Percentiles rank a stretch among this genome's conserved stretches.
phyloP scores from a whole-genome alignment of 2,797 vertebrate genomes.

The Hypotaenidia philippensis region DNA sequence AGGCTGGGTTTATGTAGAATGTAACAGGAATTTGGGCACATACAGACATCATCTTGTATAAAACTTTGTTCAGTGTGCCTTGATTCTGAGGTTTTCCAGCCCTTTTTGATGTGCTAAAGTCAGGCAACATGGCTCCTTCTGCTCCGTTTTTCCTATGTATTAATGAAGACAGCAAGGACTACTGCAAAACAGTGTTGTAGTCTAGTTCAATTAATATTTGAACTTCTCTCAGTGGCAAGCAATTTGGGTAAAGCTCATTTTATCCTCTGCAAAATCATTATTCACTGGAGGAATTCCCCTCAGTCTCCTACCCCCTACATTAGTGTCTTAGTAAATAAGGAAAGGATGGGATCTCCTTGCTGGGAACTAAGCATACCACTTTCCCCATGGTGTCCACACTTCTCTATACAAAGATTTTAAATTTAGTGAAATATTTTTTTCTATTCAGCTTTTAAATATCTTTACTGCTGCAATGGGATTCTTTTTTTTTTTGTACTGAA shows the following conservation, averaged over 20 bases:
- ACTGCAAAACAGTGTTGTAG: not conserved
- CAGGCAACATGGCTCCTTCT: not conserved
- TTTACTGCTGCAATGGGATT: not conserved
- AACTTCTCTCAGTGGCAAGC: not conserved
- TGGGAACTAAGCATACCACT: not conserved
- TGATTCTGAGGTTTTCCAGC: not conserved
- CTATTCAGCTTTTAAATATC: not conserved
- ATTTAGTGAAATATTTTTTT: not conserved
- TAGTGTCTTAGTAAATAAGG: not conserved
- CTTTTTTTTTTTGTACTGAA: not conserved
- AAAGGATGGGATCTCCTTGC: not conserved
- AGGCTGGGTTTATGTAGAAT: not conserved
- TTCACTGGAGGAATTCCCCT: not conserved
- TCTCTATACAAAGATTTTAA: not conserved
- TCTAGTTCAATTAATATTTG: not conserved
- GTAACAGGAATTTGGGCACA: not conserved
- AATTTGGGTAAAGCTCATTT: not conserved
- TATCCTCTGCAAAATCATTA: not conserved
- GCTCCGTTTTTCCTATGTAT: not conserved
- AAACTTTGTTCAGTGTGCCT: not conserved
- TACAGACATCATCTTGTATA: not conserved
- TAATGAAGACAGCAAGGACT: not conserved
- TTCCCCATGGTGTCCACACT: not conserved
- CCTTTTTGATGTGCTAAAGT: not conserved
- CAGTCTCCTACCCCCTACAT: not conserved